These are phyloP conservation scores for Recurvirostra avosetta DNA, from an alignment of 2,113 vertebrate species.

Conservation along the genomic window DNA sequence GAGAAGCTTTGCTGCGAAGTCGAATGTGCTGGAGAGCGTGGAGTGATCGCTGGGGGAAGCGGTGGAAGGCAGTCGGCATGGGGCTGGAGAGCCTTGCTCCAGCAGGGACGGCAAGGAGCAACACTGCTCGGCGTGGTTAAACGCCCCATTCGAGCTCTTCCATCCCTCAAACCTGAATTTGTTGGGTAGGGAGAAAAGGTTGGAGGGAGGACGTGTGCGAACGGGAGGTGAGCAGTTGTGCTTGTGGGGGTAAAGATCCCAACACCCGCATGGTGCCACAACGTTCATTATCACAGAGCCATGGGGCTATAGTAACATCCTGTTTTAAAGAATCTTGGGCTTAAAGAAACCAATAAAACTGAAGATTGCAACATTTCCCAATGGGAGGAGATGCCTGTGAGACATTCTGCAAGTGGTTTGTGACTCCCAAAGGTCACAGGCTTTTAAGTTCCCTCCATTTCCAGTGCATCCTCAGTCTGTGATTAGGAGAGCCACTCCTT, in stretches of 20 bases:
- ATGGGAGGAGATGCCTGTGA: background rate
- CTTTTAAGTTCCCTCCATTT: background rate
- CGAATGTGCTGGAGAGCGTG: accelerated
- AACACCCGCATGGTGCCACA: background rate
- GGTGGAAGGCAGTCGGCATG: accelerated
- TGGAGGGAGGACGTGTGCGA: background rate
- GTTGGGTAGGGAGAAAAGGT: background rate
- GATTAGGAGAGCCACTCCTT: background rate
- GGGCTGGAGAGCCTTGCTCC: background rate
- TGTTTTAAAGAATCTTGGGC: background rate
- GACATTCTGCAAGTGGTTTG: background rate
- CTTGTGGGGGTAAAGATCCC: background rate
- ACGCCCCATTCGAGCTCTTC: background rate
- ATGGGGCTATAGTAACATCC: background rate
- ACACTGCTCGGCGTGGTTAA: background rate
- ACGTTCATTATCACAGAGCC: accelerated
- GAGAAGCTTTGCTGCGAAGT: background rate
- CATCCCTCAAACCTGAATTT: background rate
- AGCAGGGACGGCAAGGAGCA: accelerated
- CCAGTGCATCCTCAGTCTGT: background rate
- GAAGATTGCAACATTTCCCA: background rate
- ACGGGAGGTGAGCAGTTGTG: background rate
- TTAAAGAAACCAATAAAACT: background rate
- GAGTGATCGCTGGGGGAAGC: background rate
- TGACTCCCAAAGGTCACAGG: background rate